Evolutionary conservation across 2,113 vertebrate genomes (phyloP).

Genomic region (Datnioides undecimradiatus): DNA sequence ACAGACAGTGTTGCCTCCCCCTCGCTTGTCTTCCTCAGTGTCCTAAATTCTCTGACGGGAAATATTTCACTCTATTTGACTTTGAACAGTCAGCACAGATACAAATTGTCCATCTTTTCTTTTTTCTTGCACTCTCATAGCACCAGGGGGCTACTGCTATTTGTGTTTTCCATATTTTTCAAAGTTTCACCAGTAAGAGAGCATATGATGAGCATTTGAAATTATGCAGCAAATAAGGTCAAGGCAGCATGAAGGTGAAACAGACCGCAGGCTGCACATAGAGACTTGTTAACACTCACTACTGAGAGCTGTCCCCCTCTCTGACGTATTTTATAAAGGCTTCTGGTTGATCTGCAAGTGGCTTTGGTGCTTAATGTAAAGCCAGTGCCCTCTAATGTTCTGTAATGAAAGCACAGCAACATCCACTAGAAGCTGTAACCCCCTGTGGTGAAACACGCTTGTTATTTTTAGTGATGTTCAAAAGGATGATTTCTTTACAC

Average conservation of each 20-base stretch:
- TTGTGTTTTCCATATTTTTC: background rate
- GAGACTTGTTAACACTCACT: constrained; percentile 38
- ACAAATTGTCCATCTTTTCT: constrained; percentile 23
- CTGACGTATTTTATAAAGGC: constrained; percentile 12
- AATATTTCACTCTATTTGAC: constrained; percentile 48
- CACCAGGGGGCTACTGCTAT: background rate
- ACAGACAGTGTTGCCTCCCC: constrained; percentile 20
- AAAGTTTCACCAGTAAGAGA: constrained; percentile 9
- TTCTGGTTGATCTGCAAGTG: constrained; percentile 29
- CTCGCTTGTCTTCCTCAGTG: constrained; percentile 12
- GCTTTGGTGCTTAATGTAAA: constrained; percentile 48
- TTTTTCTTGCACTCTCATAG: background rate
- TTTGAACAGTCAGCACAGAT: constrained; percentile 37
- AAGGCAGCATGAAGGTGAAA: constrained; percentile 35
- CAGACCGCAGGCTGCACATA: constrained; percentile 8
- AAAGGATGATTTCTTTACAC: constrained; percentile 30
- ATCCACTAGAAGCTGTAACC: constrained; percentile 26
- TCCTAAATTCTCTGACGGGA: constrained; percentile 46
- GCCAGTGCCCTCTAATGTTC: constrained; percentile 78
- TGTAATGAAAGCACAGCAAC: constrained; percentile 51
- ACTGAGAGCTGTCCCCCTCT: constrained; percentile 15
- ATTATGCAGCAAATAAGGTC: constrained; percentile 20
- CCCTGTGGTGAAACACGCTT: constrained; percentile 55
- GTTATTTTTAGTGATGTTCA: constrained; percentile 68
- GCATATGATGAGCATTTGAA: constrained; percentile 8